Conservation (phyloP, 2,888 invertebrate species). For the Dryomyza anilis region DNA sequence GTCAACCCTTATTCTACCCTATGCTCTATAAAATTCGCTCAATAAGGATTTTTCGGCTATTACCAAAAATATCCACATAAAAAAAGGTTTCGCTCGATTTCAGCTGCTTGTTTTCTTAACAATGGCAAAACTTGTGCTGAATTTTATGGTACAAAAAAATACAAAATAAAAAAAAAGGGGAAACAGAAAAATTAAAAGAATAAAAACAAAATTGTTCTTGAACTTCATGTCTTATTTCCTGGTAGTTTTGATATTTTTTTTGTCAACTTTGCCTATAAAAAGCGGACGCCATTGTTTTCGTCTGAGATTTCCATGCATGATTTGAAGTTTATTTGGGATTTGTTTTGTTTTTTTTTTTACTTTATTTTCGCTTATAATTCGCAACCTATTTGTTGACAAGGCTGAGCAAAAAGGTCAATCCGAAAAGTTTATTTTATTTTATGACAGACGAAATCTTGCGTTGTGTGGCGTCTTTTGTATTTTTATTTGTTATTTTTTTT, state of each 20-base stretch:
- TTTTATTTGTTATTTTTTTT: not conserved
- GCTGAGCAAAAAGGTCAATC: not conserved
- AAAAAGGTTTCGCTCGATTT: not conserved
- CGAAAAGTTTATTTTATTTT: not conserved
- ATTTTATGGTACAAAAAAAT: not conserved
- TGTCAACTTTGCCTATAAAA: no score
- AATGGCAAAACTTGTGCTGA: not conserved
- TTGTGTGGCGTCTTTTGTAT: not conserved
- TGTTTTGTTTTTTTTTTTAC: no score
- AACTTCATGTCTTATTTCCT: not conserved
- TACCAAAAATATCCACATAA: no score
- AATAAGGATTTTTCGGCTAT: no score
- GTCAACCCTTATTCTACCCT: no score
- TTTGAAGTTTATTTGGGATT: no score
- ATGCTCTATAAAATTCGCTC: no score
- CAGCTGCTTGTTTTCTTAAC: no score
- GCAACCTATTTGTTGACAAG: not conserved
- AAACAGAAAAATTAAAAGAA: not conserved
- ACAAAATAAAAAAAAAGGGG: not conserved
- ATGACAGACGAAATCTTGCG: not conserved
- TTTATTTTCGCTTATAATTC: not conserved
- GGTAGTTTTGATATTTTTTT: not conserved
- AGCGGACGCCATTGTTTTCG: not conserved
- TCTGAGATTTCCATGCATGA: not conserved
- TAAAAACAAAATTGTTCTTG: not conserved